Percentiles rank a stretch among this genome's conserved stretches.
These are phyloP conservation scores for Litocranius walleri DNA, from an alignment of 2,113 vertebrate genomes.

Conservation along the genomic window DNA sequence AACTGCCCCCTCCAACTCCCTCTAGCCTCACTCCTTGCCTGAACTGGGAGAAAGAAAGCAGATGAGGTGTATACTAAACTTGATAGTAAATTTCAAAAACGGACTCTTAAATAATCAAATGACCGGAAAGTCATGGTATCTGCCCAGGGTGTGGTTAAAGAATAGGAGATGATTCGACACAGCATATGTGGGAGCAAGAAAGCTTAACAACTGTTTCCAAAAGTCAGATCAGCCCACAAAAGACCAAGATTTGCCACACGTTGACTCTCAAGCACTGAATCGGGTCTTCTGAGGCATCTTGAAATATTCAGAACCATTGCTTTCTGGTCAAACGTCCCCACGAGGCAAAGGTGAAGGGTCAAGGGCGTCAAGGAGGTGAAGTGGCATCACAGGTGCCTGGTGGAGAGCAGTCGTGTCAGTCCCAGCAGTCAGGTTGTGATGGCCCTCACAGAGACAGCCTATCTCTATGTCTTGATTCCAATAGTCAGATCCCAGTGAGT, in stretches of 20 bases:
- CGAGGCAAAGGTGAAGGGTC: background rate
- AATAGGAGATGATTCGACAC: background rate
- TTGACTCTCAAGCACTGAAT: background rate
- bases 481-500: background rate
- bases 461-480: background rate
- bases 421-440: background rate
- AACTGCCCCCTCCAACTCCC: background rate
- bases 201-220: background rate
- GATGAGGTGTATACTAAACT: background rate
- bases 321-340: background rate
- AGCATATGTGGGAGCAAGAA: background rate
- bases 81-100: background rate
- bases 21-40: background rate
- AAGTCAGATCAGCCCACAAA: background rate
- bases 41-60: background rate
- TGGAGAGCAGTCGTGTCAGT: background rate
- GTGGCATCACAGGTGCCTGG: background rate
- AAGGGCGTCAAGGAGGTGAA: background rate
- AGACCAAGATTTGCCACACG: background rate
- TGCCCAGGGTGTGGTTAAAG: background rate
- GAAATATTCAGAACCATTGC: background rate
- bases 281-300: background rate
- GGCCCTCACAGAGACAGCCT: background rate
- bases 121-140: background rate
- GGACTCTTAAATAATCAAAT: background rate